A percentile compares a stretch with the other conserved stretches of the same genome.
Evolutionary conservation across 2,113 vertebrate genomes (phyloP).

Genomic region (Trinectes maculatus): DNA sequence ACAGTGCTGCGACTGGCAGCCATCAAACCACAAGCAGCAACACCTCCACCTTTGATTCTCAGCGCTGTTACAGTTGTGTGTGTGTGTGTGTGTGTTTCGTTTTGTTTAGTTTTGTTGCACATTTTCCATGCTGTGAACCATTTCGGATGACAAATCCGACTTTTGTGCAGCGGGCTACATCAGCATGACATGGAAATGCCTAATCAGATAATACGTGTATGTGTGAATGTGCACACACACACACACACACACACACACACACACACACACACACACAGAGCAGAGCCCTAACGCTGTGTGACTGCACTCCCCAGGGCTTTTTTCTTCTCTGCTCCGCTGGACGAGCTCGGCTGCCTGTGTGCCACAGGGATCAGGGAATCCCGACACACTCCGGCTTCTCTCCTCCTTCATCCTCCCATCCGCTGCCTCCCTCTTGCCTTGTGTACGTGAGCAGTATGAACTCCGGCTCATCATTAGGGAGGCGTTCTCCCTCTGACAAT

Average conservation of each 20-base stretch:
- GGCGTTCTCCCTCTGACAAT: conserved; percentile 39
- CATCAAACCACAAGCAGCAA: no score
- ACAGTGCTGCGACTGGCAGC: no score
- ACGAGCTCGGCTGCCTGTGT: conserved; percentile 40
- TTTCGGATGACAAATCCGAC: no score
- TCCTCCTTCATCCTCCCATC: conserved; percentile 42
- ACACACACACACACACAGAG: not conserved
- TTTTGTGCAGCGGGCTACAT: no score
- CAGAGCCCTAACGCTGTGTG: conserved; percentile 66
- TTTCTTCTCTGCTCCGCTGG: conserved; percentile 60
- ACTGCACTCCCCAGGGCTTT: conserved; percentile 64
- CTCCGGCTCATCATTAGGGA: conserved; percentile 41
- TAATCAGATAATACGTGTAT: conserved; percentile 10
- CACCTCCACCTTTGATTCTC: no score
- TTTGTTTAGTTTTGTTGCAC: no score
- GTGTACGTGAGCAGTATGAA: conserved; percentile 33
- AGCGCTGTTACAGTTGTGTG: no score
- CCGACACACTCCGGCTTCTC: conserved; percentile 50
- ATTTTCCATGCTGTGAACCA: no score
- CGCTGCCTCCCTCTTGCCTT: conserved; percentile 24
- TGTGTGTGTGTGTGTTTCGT: no score
- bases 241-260: conserved; percentile 1
- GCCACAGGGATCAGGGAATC: conserved; percentile 66
- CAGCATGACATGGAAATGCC: conserved; percentile 24
- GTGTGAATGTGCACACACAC: not conserved